Evolutionary conservation across 2,797 vertebrate genomes (phyloP).

Genomic region (Myotis findleyi): DNA sequence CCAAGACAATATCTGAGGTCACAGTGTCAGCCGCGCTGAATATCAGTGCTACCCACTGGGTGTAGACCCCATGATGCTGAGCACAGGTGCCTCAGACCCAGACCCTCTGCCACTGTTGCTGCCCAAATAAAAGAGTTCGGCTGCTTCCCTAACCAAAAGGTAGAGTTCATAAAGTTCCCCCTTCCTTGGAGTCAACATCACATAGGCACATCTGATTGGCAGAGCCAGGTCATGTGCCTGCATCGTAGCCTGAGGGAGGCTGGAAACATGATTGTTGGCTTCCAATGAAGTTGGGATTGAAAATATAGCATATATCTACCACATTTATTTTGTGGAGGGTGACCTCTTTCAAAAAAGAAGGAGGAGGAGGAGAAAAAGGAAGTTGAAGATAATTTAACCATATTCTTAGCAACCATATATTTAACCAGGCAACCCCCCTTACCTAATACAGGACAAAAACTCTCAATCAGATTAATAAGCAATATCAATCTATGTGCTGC

Average conservation of each 20-base stretch:
- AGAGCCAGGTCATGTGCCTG: background rate
- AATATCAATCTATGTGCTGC: background rate
- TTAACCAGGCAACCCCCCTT: background rate
- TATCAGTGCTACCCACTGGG: fast-evolving
- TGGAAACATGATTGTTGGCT: background rate
- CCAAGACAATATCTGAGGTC: background rate
- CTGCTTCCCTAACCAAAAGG: no score
- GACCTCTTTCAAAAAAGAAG: background rate
- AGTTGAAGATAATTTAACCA: background rate
- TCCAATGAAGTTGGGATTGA: background rate
- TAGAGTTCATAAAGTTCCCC: no score
- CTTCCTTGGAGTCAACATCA: background rate
- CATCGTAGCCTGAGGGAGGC: background rate
- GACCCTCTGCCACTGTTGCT: background rate
- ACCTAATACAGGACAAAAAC: background rate
- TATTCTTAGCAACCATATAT: no score
- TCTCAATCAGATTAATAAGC: background rate
- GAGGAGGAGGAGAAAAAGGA: background rate
- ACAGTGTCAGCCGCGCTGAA: no score
- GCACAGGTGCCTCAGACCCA: fast-evolving
- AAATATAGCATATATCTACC: background rate
- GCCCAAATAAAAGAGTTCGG: fast-evolving
- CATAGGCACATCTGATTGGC: no score
- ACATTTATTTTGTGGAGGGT: background rate
- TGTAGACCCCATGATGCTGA: fast-evolving